A percentile compares a stretch with the other conserved stretches of the same genome.
Conservation (phyloP, 2,888 invertebrate genomes). For the Plusia festucae region DNA sequence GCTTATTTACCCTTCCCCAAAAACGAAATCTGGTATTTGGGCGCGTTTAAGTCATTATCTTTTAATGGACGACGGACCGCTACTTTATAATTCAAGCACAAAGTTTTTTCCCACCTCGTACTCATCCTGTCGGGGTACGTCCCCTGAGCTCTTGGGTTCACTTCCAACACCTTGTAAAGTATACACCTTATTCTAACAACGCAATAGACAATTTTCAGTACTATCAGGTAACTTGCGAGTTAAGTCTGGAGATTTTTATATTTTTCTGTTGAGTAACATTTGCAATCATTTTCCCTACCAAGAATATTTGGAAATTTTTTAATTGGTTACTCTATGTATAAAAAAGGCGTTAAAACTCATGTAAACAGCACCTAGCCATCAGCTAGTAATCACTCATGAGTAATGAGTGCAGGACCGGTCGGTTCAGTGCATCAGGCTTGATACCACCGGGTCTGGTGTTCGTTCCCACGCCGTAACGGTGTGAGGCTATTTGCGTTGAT, state of each 20-base stretch:
- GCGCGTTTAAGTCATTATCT: neutral
- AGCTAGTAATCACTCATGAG: conserved; percentile 20
- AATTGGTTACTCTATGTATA: neutral
- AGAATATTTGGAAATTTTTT: neutral
- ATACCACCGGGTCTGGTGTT: neutral
- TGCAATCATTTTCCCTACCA: too few relatives aligned
- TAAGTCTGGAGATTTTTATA: too few relatives aligned
- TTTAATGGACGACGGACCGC: neutral
- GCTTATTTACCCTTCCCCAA: neutral
- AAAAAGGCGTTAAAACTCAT: neutral
- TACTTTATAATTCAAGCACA: neutral
- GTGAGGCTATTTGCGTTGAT: conserved; percentile 39
- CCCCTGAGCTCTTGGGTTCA: neutral
- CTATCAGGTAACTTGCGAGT: too few relatives aligned
- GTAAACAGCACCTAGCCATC: neutral
- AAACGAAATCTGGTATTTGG: neutral
- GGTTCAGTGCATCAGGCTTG: conserved; percentile 11
- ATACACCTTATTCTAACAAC: neutral
- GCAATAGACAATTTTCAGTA: neutral
- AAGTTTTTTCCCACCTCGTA: neutral
- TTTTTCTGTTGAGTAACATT: too few relatives aligned
- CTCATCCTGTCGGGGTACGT: neutral
- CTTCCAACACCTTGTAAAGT: neutral
- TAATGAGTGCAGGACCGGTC: conserved; percentile 39
- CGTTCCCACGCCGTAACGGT: conserved; percentile 52